phyloP scores from a whole-genome alignment of 2,113 vertebrate genomes.

The Morone chrysops region DNA sequence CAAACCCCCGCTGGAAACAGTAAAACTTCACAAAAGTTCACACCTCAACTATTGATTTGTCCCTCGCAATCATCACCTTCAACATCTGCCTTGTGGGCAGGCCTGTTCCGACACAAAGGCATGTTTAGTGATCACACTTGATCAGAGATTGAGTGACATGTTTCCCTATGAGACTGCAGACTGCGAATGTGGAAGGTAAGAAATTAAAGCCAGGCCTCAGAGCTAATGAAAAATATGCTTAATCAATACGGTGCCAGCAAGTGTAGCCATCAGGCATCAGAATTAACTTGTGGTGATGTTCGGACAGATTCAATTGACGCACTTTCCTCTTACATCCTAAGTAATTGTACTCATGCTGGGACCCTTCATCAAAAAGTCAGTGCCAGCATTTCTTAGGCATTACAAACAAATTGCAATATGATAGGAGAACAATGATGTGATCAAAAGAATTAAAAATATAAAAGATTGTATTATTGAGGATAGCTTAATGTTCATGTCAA shows the following conservation, averaged over 20 bases:
- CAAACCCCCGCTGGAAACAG: neutral
- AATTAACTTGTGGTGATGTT: neutral
- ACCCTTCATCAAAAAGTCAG: no score
- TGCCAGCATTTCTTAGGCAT: neutral
- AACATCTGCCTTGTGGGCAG: neutral
- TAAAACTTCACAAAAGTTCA: neutral
- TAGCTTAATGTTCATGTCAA: neutral
- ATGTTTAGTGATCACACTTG: neutral
- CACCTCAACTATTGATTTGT: constrained; percentile 9
- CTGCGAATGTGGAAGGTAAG: neutral
- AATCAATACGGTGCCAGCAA: neutral
- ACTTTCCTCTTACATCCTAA: neutral
- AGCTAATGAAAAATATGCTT: neutral
- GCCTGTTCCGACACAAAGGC: neutral
- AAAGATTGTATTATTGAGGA: neutral
- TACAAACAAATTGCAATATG: neutral
- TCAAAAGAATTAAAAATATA: neutral
- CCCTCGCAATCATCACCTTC: neutral
- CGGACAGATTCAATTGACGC: neutral
- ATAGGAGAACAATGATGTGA: neutral
- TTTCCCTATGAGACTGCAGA: neutral
- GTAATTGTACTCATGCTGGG: no score
- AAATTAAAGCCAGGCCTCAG: neutral
- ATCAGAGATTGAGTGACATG: neutral
- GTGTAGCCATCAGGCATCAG: neutral